phyloP scores from a whole-genome alignment of 2,797 vertebrate genomes.

The Chelon labrosus region DNA sequence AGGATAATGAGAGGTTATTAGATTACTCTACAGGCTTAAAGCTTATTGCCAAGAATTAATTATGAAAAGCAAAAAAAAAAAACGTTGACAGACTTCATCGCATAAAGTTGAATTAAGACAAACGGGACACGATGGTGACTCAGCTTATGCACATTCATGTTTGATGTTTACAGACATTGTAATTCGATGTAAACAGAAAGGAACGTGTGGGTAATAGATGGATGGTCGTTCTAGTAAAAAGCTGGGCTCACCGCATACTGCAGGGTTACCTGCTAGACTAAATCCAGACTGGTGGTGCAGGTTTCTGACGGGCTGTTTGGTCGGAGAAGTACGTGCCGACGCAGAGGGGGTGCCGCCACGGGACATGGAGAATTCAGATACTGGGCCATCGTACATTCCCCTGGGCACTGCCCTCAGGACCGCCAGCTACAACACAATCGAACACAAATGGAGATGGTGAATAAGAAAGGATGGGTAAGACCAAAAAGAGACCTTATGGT shows the following conservation, averaged over 20 bases:
- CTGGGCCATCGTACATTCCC: conserved; percentile 96
- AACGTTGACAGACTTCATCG: conserved; percentile 12
- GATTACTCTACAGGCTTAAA: not conserved
- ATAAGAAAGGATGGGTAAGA: not conserved
- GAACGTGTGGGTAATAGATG: not conserved
- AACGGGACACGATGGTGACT: not conserved
- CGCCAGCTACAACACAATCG: conserved; percentile 85
- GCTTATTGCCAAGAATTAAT: conserved; percentile 2
- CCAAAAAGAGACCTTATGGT: not conserved
- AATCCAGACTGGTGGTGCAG: conserved; percentile 98
- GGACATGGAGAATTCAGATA: conserved; percentile 94
- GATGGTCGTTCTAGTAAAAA: conserved; percentile 32
- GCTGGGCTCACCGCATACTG: conserved; percentile 72
- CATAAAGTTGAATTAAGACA: conserved; percentile 1
- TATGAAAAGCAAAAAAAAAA: conserved; percentile 8
- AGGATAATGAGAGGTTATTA: conserved; percentile 35
- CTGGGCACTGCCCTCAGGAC: conserved; percentile 94
- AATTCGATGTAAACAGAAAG: conserved; percentile 12
- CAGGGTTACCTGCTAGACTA: conserved; percentile 91
- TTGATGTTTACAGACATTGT: not conserved
- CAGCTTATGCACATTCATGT: not conserved
- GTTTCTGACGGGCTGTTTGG: conserved; percentile 94
- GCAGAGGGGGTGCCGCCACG: conserved; percentile 93
- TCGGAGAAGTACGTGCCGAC: conserved; percentile 93
- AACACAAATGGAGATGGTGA: not conserved